phyloP scores from a whole-genome alignment of 2,888 invertebrate species.

The Pristionchus fissidentatus region DNA sequence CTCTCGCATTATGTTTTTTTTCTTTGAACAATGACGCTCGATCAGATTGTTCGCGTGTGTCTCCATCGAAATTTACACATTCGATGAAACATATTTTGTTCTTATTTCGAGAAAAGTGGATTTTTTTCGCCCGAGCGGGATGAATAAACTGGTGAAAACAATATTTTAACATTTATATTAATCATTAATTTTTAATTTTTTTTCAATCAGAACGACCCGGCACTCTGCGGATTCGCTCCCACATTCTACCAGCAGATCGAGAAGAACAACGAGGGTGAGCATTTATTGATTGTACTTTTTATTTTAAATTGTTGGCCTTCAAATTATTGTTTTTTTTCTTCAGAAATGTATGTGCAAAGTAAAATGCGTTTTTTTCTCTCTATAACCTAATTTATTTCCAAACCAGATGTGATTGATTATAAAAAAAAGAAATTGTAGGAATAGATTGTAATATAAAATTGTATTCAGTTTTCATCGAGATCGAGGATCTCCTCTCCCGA shows the following conservation, averaged over 20 bases:
- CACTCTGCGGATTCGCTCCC: slow-evolving; percentile 76
- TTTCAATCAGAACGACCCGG: slow-evolving; percentile 60
- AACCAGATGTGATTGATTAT: background rate
- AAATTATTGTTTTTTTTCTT: too few species aligned
- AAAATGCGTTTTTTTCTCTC: background rate
- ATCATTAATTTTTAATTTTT: background rate
- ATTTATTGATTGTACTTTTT: background rate
- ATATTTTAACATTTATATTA: background rate
- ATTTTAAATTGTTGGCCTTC: too few species aligned
- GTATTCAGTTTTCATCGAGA: slow-evolving; percentile 86
- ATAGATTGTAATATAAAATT: too few species aligned
- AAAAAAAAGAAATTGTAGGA: background rate
- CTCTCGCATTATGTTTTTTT: slow-evolving; percentile 57
- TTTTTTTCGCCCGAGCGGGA: slow-evolving; percentile 54
- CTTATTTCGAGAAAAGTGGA: slow-evolving; percentile 56
- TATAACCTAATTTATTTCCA: too few species aligned
- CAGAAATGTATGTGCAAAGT: background rate
- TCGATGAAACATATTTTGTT: too few species aligned
- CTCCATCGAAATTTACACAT: too few species aligned
- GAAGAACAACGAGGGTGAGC: slow-evolving; percentile 77
- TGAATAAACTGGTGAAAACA: too few species aligned
- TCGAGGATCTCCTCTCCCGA: slow-evolving; percentile 91
- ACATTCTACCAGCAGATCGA: slow-evolving; percentile 77
- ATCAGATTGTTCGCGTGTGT: too few species aligned
- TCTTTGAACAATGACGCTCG: background rate